Conservation (phyloP, 2,888 invertebrate genomes). For the Lobophora halterata region DNA sequence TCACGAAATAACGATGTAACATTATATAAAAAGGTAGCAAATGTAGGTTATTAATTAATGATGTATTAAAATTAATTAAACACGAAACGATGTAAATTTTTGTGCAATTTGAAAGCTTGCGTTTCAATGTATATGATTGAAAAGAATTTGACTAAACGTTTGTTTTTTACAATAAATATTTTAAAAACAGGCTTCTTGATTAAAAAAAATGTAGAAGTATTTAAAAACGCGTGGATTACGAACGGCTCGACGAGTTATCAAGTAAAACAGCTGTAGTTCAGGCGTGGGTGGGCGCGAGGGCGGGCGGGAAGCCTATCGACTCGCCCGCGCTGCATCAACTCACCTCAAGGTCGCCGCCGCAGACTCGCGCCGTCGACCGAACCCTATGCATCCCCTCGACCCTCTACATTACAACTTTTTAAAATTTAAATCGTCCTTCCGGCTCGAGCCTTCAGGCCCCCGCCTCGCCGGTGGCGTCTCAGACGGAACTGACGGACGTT, state of each 20-base stretch:
- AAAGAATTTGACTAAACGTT: no score
- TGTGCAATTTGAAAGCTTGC: no score
- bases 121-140: no score
- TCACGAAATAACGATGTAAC: no score
- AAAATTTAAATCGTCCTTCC: conserved; percentile 63
- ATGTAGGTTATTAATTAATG: no score
- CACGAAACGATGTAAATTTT: no score
- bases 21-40: no score
- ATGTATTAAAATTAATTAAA: no score
- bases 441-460: conserved; percentile 56
- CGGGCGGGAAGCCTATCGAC: conserved; percentile 67
- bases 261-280: conserved; percentile 74
- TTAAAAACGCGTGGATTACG: conserved; percentile 28
- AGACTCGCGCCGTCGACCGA: conserved; percentile 41
- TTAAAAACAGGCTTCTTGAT: no score
- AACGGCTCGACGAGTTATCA: conserved; percentile 54
- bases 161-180: no score
- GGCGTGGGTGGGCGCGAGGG: conserved; percentile 64
- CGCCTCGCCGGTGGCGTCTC: conserved; percentile 62
- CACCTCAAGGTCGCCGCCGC: conserved; percentile 69
- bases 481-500: conserved; percentile 75
- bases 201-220: conserved; percentile 2
- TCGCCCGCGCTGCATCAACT: conserved; percentile 60
- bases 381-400: conserved; percentile 55
- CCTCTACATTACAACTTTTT: conserved; percentile 55